These are phyloP conservation scores for Sebastes kiyomatsui DNA, from an alignment of 2,797 vertebrate species.

Conservation along the genomic window DNA sequence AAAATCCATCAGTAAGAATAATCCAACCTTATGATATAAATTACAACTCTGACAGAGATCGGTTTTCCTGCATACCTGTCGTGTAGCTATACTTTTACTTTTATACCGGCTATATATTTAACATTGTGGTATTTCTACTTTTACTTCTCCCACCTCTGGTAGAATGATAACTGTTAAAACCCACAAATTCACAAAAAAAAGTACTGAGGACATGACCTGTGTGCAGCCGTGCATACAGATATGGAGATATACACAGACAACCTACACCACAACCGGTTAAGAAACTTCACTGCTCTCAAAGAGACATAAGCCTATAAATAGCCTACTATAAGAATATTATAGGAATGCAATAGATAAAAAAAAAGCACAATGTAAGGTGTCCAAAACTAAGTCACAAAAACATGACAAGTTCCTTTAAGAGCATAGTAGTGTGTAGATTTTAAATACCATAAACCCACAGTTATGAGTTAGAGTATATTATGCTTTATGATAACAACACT, in stretches of 20 bases:
- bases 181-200: neutral
- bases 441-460: neutral
- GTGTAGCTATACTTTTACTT: neutral
- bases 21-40: neutral
- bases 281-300: neutral
- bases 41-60: neutral
- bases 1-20: neutral
- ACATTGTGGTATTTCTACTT: neutral
- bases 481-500: neutral
- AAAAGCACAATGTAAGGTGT: neutral
- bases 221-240: neutral
- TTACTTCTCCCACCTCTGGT: neutral
- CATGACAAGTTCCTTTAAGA: neutral
- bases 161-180: neutral
- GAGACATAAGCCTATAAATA: neutral
- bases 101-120: neutral
- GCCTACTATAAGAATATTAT: neutral
- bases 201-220: neutral
- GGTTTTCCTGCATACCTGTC: neutral
- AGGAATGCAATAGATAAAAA: neutral
- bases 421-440: neutral
- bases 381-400: neutral
- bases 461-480: neutral
- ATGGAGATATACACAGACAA: neutral
- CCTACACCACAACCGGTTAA: neutral